A percentile compares a stretch with the other conserved stretches of the same genome.
Conservation (phyloP, 2,797 vertebrate species). For the Salmo trutta region DNA sequence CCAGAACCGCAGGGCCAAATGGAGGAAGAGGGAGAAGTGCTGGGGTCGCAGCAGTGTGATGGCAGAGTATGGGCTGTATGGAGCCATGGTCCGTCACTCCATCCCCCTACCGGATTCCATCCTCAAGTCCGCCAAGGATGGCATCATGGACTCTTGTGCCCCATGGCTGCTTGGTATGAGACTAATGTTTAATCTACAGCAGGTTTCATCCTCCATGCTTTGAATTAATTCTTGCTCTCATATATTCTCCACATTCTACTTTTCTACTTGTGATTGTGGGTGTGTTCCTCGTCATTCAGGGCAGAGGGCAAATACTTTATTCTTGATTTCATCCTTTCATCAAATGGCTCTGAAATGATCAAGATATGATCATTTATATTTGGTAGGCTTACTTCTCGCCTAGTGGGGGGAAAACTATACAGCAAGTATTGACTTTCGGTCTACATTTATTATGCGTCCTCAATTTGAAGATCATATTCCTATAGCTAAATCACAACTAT, state of each 20-base stretch:
- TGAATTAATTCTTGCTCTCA: background rate
- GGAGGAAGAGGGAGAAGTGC: constrained; percentile 98
- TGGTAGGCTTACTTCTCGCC: background rate
- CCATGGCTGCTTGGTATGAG: constrained; percentile 92
- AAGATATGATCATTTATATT: background rate
- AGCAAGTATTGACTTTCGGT: background rate
- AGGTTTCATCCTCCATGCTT: background rate
- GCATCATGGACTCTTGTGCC: constrained; percentile 98
- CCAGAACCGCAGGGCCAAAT: constrained; percentile 97
- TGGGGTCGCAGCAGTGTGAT: constrained; percentile 99
- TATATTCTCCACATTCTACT: background rate
- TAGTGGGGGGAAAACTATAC: background rate
- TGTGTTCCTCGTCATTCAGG: background rate
- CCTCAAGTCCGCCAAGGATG: constrained; percentile 98
- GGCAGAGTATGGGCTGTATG: constrained; percentile 96
- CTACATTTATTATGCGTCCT: constrained; percentile 34
- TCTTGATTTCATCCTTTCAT: background rate
- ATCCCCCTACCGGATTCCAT: constrained; percentile 98
- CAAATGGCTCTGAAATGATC: background rate
- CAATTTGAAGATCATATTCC: constrained; percentile 69
- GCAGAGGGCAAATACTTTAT: background rate
- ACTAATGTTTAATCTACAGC: background rate
- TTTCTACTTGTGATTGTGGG: background rate
- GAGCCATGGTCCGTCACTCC: constrained; percentile 98
- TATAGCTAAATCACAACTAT: constrained; percentile 88